Conservation (phyloP, 2,113 vertebrate species). For the Heterotis niloticus region DNA sequence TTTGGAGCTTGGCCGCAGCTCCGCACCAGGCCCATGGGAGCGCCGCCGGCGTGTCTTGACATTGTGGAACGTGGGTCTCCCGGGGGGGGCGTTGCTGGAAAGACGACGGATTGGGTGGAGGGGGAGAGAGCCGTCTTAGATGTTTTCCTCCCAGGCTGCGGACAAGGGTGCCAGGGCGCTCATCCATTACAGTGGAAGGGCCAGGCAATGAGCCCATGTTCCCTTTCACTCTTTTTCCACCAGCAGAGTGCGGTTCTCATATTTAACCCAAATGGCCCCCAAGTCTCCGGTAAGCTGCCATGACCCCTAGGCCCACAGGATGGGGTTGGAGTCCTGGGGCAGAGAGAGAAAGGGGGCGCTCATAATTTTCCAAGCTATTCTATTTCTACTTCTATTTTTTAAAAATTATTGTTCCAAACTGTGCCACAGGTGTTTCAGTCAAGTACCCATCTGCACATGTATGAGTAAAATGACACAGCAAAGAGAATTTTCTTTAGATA, state of each 20-base stretch:
- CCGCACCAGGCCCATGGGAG: constrained; percentile 18
- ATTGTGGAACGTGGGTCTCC: constrained; percentile 16
- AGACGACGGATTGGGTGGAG: background rate
- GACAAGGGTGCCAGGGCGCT: constrained; percentile 45
- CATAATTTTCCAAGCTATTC: background rate
- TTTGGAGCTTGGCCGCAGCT: constrained; percentile 47
- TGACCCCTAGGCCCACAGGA: background rate
- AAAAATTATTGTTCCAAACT: background rate
- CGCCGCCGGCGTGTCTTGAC: background rate
- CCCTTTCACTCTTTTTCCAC: constrained; percentile 21
- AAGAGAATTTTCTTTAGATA: background rate
- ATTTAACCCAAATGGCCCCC: constrained; percentile 52
- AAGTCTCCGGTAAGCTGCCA: constrained; percentile 33
- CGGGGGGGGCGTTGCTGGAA: constrained; percentile 20
- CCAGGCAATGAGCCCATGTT: constrained; percentile 33
- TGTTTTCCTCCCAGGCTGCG: background rate
- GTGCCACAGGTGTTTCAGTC: too few relatives aligned
- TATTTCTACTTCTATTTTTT: too few relatives aligned
- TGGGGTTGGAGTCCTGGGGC: background rate
- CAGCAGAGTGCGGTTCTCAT: constrained; percentile 48
- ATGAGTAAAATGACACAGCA: background rate
- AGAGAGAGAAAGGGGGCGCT: background rate
- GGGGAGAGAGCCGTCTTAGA: constrained; percentile 30
- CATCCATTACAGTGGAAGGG: constrained; percentile 44
- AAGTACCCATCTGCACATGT: too few relatives aligned